These are phyloP conservation scores for Sebastes steindachneri DNA, from an alignment of 2,797 vertebrate species.

Conservation along the genomic window DNA sequence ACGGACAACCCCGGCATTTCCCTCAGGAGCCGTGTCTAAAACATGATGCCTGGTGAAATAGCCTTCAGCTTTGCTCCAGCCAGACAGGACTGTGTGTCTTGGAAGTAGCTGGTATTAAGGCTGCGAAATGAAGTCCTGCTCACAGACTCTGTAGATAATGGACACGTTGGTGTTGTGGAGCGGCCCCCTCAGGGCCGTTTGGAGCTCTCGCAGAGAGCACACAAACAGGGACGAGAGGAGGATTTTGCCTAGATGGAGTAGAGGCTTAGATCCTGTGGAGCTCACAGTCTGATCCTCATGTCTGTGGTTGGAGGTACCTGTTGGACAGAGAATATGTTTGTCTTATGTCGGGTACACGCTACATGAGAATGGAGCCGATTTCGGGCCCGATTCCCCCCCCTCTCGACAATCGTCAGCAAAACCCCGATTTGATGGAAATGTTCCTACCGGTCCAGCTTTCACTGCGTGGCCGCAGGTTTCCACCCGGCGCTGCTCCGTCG, in stretches of 20 bases:
- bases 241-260: conserved; percentile 68
- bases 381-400: too few species aligned
- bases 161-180: conserved; percentile 70
- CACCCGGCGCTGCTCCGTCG: too few species aligned
- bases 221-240: conserved; percentile 60
- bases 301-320: conserved; percentile 31
- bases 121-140: conserved; percentile 73
- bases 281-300: conserved; percentile 39
- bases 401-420: fast-evolving
- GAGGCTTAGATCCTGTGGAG: conserved; percentile 60
- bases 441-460: too few species aligned
- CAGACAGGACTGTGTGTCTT: conserved; percentile 49
- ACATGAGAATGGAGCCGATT: fast-evolving
- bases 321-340: conserved; percentile 34
- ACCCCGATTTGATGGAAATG: fast-evolving
- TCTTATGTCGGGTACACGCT: neutral
- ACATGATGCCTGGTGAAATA: conserved; percentile 60
- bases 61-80: conserved; percentile 45
- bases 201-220: conserved; percentile 64
- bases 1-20: conserved; percentile 62
- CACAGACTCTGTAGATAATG: conserved; percentile 74
- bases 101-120: conserved; percentile 66
- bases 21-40: conserved; percentile 64
- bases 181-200: conserved; percentile 66
- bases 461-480: too few species aligned